These are phyloP conservation scores for Drosophila peninsularis DNA, from an alignment of 2,888 invertebrate genomes.

Conservation along the genomic window DNA sequence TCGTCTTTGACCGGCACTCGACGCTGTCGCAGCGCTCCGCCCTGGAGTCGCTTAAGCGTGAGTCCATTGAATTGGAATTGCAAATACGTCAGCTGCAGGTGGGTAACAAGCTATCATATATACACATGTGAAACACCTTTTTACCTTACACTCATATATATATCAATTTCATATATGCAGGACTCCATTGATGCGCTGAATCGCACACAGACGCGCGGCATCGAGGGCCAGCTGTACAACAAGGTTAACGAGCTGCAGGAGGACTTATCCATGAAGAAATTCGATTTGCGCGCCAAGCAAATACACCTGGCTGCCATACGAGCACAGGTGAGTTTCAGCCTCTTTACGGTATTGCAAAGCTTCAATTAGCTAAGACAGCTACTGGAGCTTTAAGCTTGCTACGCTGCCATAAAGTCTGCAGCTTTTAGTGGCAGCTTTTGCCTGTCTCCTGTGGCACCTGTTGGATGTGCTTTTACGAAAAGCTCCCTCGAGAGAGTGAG, in stretches of 20 bases:
- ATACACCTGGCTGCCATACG: conserved; percentile 95
- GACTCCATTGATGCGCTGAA: conserved; percentile 93
- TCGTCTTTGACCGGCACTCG: conserved; percentile 91
- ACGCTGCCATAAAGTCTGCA: not conserved
- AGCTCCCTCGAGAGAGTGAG: not conserved
- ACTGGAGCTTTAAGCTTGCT: conserved; percentile 14
- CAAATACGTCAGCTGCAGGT: conserved; percentile 94
- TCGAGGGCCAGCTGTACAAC: conserved; percentile 93
- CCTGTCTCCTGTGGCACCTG: conserved; percentile 35
- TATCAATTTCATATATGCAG: conserved; percentile 84
- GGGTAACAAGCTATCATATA: conserved; percentile 36
- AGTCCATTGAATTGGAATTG: conserved; percentile 92
- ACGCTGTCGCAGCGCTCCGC: conserved; percentile 90
- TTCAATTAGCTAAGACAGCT: conserved; percentile 2
- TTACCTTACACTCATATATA: not conserved
- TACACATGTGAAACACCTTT: conserved; percentile 60
- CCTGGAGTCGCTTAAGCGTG: conserved; percentile 92
- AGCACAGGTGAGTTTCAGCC: conserved; percentile 91
- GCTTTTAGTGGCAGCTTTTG: conserved; percentile 37
- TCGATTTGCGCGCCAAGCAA: conserved; percentile 96
- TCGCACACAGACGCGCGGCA: conserved; percentile 91
- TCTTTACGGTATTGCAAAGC: conserved; percentile 38
- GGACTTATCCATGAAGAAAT: conserved; percentile 96
- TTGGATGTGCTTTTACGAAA: conserved; percentile 39
- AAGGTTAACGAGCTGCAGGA: conserved; percentile 98